Evolutionary conservation across 1,140 invertebrate genomes (phyloP), one percentile per base, ranked within the genome.

Genomic region (Drosophila kanapiae): DNA sequence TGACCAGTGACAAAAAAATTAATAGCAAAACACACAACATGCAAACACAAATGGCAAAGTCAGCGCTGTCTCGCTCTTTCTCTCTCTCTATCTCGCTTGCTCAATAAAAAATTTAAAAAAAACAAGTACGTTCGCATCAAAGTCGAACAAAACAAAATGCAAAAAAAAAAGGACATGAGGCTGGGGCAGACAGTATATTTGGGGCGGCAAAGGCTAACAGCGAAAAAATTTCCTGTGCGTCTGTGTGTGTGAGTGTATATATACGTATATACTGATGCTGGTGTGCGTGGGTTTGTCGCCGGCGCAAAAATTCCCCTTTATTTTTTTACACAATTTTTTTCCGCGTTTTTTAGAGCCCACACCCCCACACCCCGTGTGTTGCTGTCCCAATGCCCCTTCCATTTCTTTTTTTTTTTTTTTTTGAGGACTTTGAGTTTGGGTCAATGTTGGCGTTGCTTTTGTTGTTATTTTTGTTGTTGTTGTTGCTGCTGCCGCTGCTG

Each of bases 311-410:
- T 87, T 88, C 85, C 85, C 84, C 84, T 90, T 88, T 83, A 78
- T 78, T 82, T 90, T 88, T 88, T 88, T 88, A 80, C 81, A 82
- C 78, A 79, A 76, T 80, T 77, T 79, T 86, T 90, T 90, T 90
- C 81, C 86, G 85, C 80, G 81, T 90, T 90, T 90, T 90, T 90
- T 90, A 90, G 85, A 84, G 74, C 61, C 77, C 83, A n/a, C n/a
- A 3, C 79, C 48, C 6, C 1, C 57, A 56, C 51, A n/a, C 68
- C 59, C 23, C 23, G 23, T 23, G 3, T 23, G 23, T 23, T 23
- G 23, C 23, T 23, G 23, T 3, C 23, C 23, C 23, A 23, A 23
- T 23, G 23, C 23, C 65, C 74, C 78, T 38, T 18, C 23, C n/a
- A 23, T 13, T 37, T 37, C 13, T 37, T 33, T 33, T 31, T 33